Conservation (phyloP, 1,140 invertebrate species). For the Saccostrea echinata region DNA sequence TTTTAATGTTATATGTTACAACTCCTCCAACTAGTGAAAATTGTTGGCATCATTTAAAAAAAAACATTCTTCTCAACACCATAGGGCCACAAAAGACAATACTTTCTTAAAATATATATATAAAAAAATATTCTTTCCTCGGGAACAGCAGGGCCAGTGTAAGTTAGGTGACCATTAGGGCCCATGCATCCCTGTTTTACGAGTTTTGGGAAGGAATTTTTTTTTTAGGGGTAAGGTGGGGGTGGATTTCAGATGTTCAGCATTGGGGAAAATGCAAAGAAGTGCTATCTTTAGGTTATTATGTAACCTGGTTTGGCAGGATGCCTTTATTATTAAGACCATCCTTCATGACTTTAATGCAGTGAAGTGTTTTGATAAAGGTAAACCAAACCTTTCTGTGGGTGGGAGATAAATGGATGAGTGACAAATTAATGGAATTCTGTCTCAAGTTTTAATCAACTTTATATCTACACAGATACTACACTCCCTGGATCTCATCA, state of each 20-base stretch:
- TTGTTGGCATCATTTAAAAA: too few relatives aligned
- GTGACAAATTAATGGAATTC: slow-evolving; percentile 37
- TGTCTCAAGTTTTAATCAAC: neutral
- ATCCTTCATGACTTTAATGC: slow-evolving; percentile 25
- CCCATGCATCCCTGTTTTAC: too few relatives aligned
- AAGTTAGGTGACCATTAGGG: too few relatives aligned
- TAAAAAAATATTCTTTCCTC: too few relatives aligned
- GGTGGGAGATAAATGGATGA: slow-evolving; percentile 12
- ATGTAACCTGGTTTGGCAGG: slow-evolving; percentile 25
- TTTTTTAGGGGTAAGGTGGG: neutral
- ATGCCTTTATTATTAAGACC: neutral
- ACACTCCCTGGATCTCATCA: neutral
- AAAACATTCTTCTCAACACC: too few relatives aligned
- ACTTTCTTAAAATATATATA: too few relatives aligned
- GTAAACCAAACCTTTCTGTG: neutral
- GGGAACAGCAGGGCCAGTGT: too few relatives aligned
- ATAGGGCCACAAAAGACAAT: too few relatives aligned
- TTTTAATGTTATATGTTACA: too few relatives aligned
- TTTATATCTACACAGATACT: neutral
- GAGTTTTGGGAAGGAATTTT: too few relatives aligned
- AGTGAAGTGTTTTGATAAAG: neutral
- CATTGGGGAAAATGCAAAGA: neutral
- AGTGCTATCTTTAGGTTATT: neutral
- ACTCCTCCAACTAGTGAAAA: too few relatives aligned
- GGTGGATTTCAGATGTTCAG: neutral